phyloP scores from a whole-genome alignment of 2,113 vertebrate species.

The Lophochroa leadbeateri region DNA sequence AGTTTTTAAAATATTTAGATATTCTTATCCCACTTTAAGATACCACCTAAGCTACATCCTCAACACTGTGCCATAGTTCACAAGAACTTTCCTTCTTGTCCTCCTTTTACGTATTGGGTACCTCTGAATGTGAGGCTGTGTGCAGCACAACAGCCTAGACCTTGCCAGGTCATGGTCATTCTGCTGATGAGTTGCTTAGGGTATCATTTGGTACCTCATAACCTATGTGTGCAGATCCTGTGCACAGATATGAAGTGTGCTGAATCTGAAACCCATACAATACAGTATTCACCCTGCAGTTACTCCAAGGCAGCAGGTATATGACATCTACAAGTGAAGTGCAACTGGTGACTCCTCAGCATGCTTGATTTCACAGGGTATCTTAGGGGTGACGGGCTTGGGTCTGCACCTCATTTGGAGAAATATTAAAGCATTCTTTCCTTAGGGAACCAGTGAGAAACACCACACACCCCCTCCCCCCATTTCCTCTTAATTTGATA shows the following conservation, averaged over 20 bases:
- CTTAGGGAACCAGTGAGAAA: background rate
- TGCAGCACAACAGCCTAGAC: background rate
- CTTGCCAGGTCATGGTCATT: no score
- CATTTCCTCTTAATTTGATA: background rate
- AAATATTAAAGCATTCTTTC: background rate
- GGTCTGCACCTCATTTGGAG: background rate
- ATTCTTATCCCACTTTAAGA: background rate
- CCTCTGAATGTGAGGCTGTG: background rate
- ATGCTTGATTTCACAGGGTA: background rate
- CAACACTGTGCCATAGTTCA: background rate
- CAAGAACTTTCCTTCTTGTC: background rate
- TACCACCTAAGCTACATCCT: background rate
- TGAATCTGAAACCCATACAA: background rate
- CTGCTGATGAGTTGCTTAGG: background rate
- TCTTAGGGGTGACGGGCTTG: background rate
- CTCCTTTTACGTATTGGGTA: background rate
- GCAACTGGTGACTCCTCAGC: background rate
- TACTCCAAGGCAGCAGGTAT: background rate
- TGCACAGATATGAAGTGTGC: background rate
- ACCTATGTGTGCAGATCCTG: background rate
- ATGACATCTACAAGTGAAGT: background rate
- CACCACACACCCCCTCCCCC: fast-evolving
- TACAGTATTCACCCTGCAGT: background rate
- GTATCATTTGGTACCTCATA: background rate
- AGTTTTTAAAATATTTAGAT: background rate